phyloP scores from a whole-genome alignment of 2,113 vertebrate species.

The Equus przewalskii region DNA sequence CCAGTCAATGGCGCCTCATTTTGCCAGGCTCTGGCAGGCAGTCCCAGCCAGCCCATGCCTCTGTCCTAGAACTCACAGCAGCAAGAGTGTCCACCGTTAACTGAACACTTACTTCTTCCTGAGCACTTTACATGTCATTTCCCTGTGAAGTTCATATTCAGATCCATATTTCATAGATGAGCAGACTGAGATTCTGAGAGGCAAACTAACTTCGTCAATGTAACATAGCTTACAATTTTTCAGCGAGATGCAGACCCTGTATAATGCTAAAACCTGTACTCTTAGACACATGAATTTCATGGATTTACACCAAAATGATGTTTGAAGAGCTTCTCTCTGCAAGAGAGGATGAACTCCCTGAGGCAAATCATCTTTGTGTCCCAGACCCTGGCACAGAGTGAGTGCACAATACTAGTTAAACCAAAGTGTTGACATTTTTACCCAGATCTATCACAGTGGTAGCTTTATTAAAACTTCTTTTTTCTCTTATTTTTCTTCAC shows the following conservation, averaged over 20 bases:
- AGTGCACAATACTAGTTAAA: background rate
- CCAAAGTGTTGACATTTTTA: background rate
- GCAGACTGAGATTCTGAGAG: background rate
- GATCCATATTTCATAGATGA: background rate
- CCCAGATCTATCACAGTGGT: background rate
- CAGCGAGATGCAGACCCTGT: background rate
- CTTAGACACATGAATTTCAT: too few species aligned
- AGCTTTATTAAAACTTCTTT: background rate
- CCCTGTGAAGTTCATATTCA: background rate
- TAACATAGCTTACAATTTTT: background rate
- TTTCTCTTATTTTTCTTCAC: background rate
- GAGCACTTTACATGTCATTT: background rate
- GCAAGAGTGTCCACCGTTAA: too few species aligned
- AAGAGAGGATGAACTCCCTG: background rate
- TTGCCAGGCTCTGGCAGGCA: background rate
- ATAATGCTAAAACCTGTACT: background rate
- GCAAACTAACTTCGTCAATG: background rate
- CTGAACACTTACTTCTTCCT: background rate
- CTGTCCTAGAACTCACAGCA: background rate
- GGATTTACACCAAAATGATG: background rate
- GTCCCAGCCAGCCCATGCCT: fast-evolving
- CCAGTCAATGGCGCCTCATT: background rate
- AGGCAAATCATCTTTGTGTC: background rate
- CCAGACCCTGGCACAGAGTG: background rate
- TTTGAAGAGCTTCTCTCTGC: background rate